Conservation (phyloP, 2,888 invertebrate genomes). For the Falcaria lacertinaria region DNA sequence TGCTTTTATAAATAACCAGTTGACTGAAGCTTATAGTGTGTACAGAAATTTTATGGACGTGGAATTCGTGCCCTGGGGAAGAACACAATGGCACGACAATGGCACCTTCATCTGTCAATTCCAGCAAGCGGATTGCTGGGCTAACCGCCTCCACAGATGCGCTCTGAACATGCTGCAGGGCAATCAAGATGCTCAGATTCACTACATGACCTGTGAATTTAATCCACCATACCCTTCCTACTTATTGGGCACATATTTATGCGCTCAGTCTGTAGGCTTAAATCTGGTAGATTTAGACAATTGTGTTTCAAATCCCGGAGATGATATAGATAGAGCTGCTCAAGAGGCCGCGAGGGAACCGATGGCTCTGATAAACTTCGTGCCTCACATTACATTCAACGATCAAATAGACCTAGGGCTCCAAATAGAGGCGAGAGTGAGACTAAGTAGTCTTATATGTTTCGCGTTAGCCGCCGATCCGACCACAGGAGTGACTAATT, state of each 20-base stretch:
- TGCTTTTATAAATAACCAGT: constrained; percentile 39
- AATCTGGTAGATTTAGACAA: constrained; percentile 43
- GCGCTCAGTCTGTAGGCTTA: constrained; percentile 48
- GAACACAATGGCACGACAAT: constrained; percentile 34
- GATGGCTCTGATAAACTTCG: constrained; percentile 40
- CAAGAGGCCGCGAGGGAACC: constrained; percentile 37
- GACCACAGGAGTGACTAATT: constrained; percentile 39
- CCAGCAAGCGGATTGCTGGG: constrained; percentile 54
- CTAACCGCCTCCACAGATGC: constrained; percentile 65
- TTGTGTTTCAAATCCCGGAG: constrained; percentile 45
- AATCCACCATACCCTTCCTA: constrained; percentile 37
- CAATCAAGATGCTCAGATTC: constrained; percentile 47
- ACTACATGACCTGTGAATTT: constrained; percentile 66
- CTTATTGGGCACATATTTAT: constrained; percentile 38
- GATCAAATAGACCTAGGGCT: constrained; percentile 25
- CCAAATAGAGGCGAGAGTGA: constrained; percentile 29
- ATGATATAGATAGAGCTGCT: constrained; percentile 42
- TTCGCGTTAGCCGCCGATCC: constrained; percentile 49
- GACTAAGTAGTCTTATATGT: constrained; percentile 47
- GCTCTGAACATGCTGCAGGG: constrained; percentile 42
- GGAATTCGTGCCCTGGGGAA: constrained; percentile 69
- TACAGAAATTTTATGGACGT: constrained; percentile 53
- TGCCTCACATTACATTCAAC: constrained; percentile 59
- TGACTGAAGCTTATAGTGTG: constrained; percentile 41
- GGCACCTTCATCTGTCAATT: constrained; percentile 51